Base-by-base conservation (phyloP, 2,797 vertebrate genomes). In the Clamator glandarius region DNA sequence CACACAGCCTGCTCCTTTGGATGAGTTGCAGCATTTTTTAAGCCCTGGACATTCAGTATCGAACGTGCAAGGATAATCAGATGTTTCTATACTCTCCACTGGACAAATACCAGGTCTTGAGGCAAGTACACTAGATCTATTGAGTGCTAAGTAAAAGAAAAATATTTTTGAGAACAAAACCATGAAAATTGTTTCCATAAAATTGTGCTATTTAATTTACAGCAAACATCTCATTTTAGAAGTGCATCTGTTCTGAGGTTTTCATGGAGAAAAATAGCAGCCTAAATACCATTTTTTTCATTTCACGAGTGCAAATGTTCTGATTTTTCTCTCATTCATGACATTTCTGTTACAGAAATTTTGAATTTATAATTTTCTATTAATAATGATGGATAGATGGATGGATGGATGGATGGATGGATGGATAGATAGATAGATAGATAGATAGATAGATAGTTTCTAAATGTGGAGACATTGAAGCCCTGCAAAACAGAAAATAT, bases 51-150 rank as follows among this genome's bases (percentile, higher is more conserved):
- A 99, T 96, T 99, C 98, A 14, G 96, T 87, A 79, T 99, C 98
- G 92, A 97, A 96, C 41, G 88, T 93, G 80, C 99, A 99, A 15
- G 61, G 70, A 35, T 82, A 87, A 72, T 84, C 68, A 79, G 64
- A 79, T 16, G 31, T 57, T 69, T 93, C 96, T 9, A 36, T 82
- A 35, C 66, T 76, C 50, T 68, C 73, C 29, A 4, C 5, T 25
- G 98, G 98, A 97, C 99, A 99, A 77, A 78, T 84, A 87, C 99
- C 99, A 39, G 98, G 99, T 92, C 98, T 98, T 62, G 98, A 98
- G 44, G 97, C 93, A 94, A 98, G 98, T 83, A 97, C 97, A 26
- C 29, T 76, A 83, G 97, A 98, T 93, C 95, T 98, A 87, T 98
- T 98, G 90, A 98, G 93, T 79, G 98, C 99, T 99, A 91, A 85